phyloP scores from a whole-genome alignment of 2,113 vertebrate genomes.

The Burhinus bistriatus region DNA sequence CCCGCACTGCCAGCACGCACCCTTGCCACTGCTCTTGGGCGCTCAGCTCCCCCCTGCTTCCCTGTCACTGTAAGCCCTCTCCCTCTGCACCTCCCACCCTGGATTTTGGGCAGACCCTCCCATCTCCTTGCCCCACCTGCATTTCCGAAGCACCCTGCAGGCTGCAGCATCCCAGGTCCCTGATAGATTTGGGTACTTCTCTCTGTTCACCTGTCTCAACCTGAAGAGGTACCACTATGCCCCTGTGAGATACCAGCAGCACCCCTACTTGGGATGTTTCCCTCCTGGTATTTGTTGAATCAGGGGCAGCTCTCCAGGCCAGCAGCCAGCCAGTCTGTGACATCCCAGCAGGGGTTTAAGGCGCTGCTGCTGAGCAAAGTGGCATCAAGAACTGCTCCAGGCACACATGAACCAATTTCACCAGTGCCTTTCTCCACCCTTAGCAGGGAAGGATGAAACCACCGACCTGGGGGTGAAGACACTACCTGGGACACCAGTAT shows the following conservation, averaged over 20 bases:
- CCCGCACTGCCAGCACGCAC: background rate
- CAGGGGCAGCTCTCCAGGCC: background rate
- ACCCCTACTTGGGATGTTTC: background rate
- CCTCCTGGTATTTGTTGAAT: background rate
- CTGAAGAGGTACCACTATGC: background rate
- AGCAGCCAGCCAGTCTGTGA: background rate
- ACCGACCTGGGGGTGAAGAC: background rate
- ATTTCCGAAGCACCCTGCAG: background rate
- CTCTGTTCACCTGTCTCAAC: rapidly evolving
- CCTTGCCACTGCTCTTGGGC: background rate
- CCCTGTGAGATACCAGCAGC: background rate
- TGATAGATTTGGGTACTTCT: background rate
- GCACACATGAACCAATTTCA: background rate
- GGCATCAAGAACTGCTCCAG: background rate
- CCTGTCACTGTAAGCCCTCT: background rate
- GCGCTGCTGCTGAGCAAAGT: background rate
- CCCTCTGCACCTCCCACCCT: background rate
- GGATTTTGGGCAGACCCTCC: background rate
- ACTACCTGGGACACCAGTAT: background rate
- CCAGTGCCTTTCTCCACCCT: background rate
- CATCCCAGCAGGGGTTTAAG: background rate
- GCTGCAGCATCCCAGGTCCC: background rate
- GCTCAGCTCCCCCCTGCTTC: background rate
- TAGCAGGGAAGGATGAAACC: background rate
- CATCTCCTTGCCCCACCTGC: background rate